Conservation (phyloP, 1,140 invertebrate species). For the Lysiphlebus fabarum region DNA sequence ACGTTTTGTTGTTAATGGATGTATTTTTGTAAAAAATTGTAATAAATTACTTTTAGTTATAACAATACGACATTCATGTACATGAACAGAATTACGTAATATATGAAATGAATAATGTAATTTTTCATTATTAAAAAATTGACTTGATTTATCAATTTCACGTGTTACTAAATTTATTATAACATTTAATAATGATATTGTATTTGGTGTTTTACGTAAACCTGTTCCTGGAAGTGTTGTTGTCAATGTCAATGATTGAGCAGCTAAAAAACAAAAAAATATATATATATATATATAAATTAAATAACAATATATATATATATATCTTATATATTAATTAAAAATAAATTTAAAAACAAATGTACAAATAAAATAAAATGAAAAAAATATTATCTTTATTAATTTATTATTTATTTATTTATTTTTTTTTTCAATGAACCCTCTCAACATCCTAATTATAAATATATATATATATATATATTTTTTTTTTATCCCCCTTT, state of each 20-base stretch:
- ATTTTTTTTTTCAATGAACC: no score
- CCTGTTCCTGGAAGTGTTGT: slow-evolving; percentile 55
- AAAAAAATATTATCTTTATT: no score
- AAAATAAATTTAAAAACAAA: no score
- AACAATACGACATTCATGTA: slow-evolving; percentile 55
- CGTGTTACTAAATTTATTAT: slow-evolving; percentile 49
- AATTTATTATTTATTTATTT: no score
- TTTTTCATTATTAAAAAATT: slow-evolving; percentile 46
- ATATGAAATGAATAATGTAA: slow-evolving; percentile 54
- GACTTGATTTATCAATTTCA: slow-evolving; percentile 54
- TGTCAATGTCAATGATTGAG: slow-evolving; percentile 54
- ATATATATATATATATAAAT: no score
- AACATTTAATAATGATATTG: slow-evolving; percentile 54
- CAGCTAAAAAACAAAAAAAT: slow-evolving; percentile 45
- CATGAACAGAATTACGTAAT: slow-evolving; percentile 52
- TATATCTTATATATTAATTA: no score
- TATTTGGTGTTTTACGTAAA: slow-evolving; percentile 55
- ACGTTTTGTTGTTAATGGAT: slow-evolving; percentile 42
- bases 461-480: no score
- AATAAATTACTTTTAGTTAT: slow-evolving; percentile 54
- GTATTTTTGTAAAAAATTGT: slow-evolving; percentile 45
- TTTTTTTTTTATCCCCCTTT: no score
- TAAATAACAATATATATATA: no score
- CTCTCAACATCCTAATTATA: not conserved
- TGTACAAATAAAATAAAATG: no score